Percentiles rank a stretch among this genome's conserved stretches.
Conservation (phyloP, 2,888 invertebrate species). For the Drosophila koepferae region DNA sequence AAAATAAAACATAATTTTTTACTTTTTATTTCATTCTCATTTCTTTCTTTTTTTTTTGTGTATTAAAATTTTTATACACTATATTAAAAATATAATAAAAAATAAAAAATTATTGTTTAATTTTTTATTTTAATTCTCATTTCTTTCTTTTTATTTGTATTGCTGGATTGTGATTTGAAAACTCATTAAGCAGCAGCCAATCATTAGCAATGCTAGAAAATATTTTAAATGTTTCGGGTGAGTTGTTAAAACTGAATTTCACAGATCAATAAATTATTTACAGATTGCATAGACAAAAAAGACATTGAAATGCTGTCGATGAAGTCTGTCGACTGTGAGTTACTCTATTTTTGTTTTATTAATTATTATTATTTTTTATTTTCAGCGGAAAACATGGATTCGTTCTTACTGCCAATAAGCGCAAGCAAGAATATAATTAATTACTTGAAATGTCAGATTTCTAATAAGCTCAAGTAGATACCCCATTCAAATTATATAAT, state of each 20-base stretch:
- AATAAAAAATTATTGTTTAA: no score
- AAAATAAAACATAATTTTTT: no score
- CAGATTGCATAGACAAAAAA: slow-evolving; percentile 43
- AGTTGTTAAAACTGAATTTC: slow-evolving; percentile 66
- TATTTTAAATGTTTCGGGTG: slow-evolving; percentile 68
- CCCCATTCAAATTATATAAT: background rate
- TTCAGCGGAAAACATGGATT: no score
- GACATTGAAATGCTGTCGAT: slow-evolving; percentile 4
- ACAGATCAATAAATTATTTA: slow-evolving; percentile 53
- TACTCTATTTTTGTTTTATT: background rate
- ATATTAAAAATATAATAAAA: no score
- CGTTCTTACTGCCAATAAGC: background rate
- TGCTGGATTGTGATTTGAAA: slow-evolving; percentile 43
- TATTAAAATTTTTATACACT: no score
- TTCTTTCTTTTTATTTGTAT: background rate
- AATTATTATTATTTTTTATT: background rate
- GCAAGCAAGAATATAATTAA: background rate
- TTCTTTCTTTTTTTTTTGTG: background rate
- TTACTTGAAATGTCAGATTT: background rate
- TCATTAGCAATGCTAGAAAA: slow-evolving; percentile 75
- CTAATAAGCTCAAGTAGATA: background rate
- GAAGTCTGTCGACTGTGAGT: background rate
- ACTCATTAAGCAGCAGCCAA: slow-evolving; percentile 64
- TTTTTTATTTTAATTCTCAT: background rate
- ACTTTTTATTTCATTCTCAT: background rate